phyloP scores from a whole-genome alignment of 2,113 vertebrate genomes.

The Rattus rattus region DNA sequence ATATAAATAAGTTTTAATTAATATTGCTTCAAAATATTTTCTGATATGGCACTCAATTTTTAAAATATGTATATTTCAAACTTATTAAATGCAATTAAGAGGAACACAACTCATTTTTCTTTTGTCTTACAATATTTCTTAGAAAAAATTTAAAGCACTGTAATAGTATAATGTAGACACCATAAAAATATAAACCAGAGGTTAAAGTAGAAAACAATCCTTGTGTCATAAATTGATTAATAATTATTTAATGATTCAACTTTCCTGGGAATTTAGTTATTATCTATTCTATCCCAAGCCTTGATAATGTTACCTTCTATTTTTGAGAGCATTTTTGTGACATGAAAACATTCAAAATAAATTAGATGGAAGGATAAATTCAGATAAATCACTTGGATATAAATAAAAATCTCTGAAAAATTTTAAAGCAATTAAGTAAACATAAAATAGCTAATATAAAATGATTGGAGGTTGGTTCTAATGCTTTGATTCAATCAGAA shows the following conservation, averaged over 20 bases:
- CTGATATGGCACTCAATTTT: neutral
- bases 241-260: too few species aligned
- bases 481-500: too few species aligned
- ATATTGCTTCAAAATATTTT: constrained; percentile 33
- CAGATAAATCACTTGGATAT: neutral
- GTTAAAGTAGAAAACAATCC: neutral
- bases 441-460: neutral
- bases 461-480: too few species aligned
- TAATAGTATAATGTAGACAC: neutral
- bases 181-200: neutral
- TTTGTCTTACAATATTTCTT: constrained; percentile 7
- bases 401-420: neutral
- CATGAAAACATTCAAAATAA: neutral
- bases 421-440: neutral
- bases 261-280: neutral
- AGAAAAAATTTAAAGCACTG: constrained; percentile 23
- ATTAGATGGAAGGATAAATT: neutral
- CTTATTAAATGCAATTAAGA: constrained; percentile 17
- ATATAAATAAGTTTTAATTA: constrained; percentile 36
- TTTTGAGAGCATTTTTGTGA: neutral
- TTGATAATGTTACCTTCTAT: neutral
- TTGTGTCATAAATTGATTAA: neutral
- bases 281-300: neutral
- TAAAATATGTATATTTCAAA: constrained; percentile 13
- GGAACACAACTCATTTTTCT: neutral